Evolutionary conservation across 2,113 vertebrate species (phyloP).

Genomic region (Sylvia atricapilla): DNA sequence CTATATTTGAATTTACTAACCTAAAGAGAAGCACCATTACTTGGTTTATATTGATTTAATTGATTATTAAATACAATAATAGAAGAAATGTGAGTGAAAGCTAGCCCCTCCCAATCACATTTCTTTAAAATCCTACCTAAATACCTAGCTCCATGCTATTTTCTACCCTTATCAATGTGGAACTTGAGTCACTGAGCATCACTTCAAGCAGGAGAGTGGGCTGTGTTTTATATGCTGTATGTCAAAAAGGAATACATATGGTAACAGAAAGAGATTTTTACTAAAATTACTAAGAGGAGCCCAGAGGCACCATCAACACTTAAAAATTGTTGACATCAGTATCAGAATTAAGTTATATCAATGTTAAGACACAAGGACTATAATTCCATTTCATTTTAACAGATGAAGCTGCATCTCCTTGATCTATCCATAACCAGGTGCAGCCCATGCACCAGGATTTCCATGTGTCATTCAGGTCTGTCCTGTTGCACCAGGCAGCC

Average conservation of each 20-base stretch:
- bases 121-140: background rate
- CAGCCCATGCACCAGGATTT: background rate
- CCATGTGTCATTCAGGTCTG: background rate
- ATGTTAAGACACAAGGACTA: background rate
- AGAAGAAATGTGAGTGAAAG: background rate
- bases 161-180: background rate
- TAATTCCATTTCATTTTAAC: background rate
- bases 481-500: background rate
- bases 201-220: background rate
- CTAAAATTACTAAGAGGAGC: background rate
- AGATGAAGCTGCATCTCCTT: background rate
- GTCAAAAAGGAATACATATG: background rate
- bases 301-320: background rate
- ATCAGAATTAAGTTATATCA: background rate
- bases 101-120: background rate
- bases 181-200: background rate
- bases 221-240: background rate
- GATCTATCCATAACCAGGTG: rapidly evolving
- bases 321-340: background rate
- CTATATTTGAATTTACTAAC: background rate
- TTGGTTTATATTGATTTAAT: background rate
- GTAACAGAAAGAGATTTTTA: background rate
- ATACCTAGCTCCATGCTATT: background rate
- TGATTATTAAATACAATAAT: background rate
- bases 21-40: background rate